These are phyloP conservation scores for Microctonus brassicae DNA, from an alignment of 2,888 invertebrate species.

Conservation along the genomic window DNA sequence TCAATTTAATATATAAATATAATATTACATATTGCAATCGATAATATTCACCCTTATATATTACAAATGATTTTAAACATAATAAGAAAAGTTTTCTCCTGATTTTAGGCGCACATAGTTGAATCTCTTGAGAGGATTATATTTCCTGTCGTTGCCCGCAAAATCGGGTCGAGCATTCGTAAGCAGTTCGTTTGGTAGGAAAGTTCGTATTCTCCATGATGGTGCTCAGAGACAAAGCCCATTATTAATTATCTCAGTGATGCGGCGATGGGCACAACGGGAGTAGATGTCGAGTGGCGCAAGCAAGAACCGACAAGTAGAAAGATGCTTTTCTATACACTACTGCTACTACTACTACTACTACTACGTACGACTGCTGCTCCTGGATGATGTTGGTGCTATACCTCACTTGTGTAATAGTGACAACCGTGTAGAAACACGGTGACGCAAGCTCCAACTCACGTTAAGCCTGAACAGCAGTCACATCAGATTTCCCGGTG, in stretches of 20 bases:
- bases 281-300: conserved; percentile 30
- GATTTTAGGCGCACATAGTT: conserved; percentile 26
- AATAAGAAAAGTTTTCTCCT: conserved; percentile 21
- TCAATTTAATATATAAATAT: background rate
- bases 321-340: background rate
- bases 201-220: conserved; percentile 33
- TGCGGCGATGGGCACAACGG: background rate
- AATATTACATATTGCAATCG: background rate
- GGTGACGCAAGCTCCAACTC: conserved; percentile 35
- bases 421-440: conserved; percentile 29
- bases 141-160: conserved; percentile 1
- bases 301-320: conserved; percentile 17
- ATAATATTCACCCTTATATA: background rate
- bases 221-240: conserved; percentile 44
- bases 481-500: conserved; percentile 57
- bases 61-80: background rate
- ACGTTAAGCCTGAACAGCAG: conserved; percentile 53
- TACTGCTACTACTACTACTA: background rate
- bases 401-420: background rate
- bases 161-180: conserved; percentile 33
- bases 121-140: conserved; percentile 42
- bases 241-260: conserved; percentile 55
- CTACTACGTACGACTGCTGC: background rate
- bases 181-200: conserved; percentile 31
- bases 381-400: conserved; percentile 25